phyloP scores from a whole-genome alignment of 1,140 invertebrate species.

The Eumeta japonica region DNA sequence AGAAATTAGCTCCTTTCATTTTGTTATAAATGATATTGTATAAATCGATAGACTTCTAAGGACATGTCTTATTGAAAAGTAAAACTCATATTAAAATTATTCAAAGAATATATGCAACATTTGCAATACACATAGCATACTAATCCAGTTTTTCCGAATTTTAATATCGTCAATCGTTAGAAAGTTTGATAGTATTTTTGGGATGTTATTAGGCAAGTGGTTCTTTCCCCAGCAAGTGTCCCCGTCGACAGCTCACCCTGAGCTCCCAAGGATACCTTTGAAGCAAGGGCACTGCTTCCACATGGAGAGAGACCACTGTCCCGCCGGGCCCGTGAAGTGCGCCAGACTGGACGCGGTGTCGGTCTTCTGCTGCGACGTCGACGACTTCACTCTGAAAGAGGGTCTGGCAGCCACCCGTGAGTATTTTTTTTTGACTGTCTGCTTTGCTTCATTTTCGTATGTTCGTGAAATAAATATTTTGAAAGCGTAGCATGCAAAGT shows the following conservation, averaged over 20 bases:
- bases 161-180: too few species aligned
- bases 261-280: slow-evolving; percentile 20
- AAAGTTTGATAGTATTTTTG: too few species aligned
- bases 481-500: background rate
- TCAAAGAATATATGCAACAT: too few species aligned
- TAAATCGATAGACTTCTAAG: too few species aligned
- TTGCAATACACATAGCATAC: too few species aligned
- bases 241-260: slow-evolving; percentile 24
- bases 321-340: slow-evolving; percentile 25
- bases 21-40: too few species aligned
- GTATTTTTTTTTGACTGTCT: too few species aligned
- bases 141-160: too few species aligned
- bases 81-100: too few species aligned
- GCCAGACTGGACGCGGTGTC: slow-evolving; percentile 24
- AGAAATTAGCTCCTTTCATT: too few species aligned
- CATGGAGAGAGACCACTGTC: slow-evolving; percentile 35
- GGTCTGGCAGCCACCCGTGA: slow-evolving; percentile 23
- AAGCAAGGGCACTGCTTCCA: slow-evolving; percentile 43
- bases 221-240: slow-evolving; percentile 22
- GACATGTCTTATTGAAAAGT: too few species aligned
- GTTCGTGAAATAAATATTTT: background rate
- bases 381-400: slow-evolving; percentile 37
- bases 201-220: too few species aligned
- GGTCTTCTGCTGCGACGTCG: slow-evolving; percentile 49
- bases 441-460: slow-evolving; percentile 1